A percentile compares a stretch with the other conserved stretches of the same genome.
Conservation (phyloP, 2,797 vertebrate genomes). For the Chloroceryle inda region DNA sequence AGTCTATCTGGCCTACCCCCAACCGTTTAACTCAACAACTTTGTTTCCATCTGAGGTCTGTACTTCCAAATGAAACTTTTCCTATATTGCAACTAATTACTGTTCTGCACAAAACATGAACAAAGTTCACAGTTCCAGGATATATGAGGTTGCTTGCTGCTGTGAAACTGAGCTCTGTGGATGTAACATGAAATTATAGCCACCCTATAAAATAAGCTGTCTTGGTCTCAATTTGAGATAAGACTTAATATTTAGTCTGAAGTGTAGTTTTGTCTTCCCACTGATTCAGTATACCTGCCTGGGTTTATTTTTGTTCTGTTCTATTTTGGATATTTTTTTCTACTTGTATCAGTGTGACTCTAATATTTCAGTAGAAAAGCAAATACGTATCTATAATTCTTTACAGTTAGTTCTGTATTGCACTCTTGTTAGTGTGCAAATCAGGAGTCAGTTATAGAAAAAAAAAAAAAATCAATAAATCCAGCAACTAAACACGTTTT, state of each 20-base stretch:
- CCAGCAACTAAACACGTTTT: too few species aligned
- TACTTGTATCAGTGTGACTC: too few species aligned
- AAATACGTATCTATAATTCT: too few species aligned
- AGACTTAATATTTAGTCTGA: neutral
- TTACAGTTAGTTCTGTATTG: too few species aligned
- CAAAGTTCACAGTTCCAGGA: neutral
- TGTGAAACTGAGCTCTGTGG: neutral
- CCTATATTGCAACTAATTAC: neutral
- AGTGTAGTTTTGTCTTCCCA: too few species aligned
- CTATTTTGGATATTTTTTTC: too few species aligned
- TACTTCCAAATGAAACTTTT: neutral
- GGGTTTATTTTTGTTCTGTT: too few species aligned
- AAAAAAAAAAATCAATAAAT: too few species aligned
- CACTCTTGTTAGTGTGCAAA: too few species aligned
- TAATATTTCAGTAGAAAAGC: too few species aligned
- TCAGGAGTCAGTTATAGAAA: too few species aligned
- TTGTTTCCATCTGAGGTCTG: neutral
- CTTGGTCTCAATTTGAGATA: neutral
- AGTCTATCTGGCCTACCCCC: neutral
- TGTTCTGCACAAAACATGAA: neutral
- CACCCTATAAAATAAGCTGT: neutral
- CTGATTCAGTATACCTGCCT: too few species aligned
- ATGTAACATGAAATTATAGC: neutral
- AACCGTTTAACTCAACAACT: neutral
- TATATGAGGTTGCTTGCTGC: neutral